Base-by-base conservation (phyloP, 2,888 invertebrate species). In the Notodonta ziczac region DNA sequence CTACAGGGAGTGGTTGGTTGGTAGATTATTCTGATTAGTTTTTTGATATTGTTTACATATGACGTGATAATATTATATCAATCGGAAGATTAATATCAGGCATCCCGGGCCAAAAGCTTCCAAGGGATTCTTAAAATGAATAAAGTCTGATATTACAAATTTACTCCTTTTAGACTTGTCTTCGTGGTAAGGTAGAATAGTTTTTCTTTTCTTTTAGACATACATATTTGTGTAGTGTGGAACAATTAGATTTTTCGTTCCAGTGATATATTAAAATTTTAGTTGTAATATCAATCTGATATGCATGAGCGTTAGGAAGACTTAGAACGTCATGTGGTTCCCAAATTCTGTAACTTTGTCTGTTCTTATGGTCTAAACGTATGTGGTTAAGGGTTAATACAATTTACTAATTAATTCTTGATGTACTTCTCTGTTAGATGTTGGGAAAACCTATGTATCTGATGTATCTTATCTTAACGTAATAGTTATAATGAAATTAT, bases 191-290 rank as follows among this genome's bases (percentile, higher is more conserved):
- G 80, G 77, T 87, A 87, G 82, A 82, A 60, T 73, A 73, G 72
- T 70, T 75, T 66, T 84, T 74, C 73, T 73, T 77, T 78, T 80
- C 77, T 84, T 90, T 90, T 89, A 80, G 84, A 87, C 80, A 72
- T 85, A 66, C 42, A 12, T 50, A 52, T 87, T 87, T 88, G 81
- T 86, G 83, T 83, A 83, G 80, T 71, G 77, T 81, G 77, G 80
- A 77, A 67, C 70, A 71, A 74, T 69, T 73, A 67, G 72, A 72
- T 70, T 76, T 78, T 74, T 80, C 63, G 52, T 66, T 70, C 80
- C 77, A 80, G 72, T 76, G 75, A 72, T 73, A 67, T 70, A 72
- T 76, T 80, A 84, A 82, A 65, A 35, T 59, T 59, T 60, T 56
- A 56, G 44, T 40, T 58, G 48, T 62, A 52, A 52, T 60, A 61